phyloP scores from a whole-genome alignment of 2,888 invertebrate genomes.

The Noctua janthe region DNA sequence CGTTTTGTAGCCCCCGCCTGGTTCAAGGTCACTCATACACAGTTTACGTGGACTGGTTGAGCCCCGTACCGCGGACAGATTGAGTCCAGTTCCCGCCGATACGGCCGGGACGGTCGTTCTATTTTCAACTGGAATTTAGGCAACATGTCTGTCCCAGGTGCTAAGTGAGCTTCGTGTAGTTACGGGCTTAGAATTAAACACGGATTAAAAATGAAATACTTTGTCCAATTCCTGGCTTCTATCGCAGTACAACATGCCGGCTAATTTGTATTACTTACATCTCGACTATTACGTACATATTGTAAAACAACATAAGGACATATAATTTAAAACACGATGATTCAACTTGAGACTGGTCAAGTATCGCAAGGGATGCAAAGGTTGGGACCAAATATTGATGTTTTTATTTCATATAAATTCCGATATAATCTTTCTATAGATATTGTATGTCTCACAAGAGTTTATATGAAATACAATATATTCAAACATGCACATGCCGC shows the following conservation, averaged over 20 bases:
- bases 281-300: neutral
- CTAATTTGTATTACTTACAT: too few species aligned
- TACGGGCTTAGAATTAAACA: neutral
- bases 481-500: neutral
- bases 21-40: too few species aligned
- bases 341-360: constrained; percentile 16
- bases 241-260: neutral
- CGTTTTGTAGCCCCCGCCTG: too few species aligned
- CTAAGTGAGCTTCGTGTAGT: neutral
- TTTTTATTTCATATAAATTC: constrained; percentile 14
- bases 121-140: constrained; percentile 16
- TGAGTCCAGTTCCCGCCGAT: neutral
- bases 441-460: neutral
- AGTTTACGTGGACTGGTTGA: too few species aligned
- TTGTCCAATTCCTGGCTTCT: neutral
- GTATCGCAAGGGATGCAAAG: neutral
- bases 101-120: neutral
- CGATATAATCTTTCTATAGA: neutral
- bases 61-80: neutral
- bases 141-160: constrained; percentile 6
- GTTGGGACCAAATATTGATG: neutral
- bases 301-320: neutral
- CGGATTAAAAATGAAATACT: neutral
- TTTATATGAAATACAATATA: neutral
- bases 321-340: neutral